phyloP scores from a whole-genome alignment of 2,113 vertebrate genomes.

The Salvelinus alpinus region DNA sequence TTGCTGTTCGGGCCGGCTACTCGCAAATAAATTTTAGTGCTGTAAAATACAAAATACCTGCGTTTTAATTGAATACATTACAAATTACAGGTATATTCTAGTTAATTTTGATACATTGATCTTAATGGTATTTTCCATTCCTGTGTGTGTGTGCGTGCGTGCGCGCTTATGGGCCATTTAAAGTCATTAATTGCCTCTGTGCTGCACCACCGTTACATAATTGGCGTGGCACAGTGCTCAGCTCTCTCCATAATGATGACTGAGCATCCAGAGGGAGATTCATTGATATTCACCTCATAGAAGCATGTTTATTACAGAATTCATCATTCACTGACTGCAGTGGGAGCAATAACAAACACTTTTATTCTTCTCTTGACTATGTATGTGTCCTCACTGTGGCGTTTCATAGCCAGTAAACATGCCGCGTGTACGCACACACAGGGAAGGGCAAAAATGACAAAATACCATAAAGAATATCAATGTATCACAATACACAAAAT shows the following conservation, averaged over 20 bases:
- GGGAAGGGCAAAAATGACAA: too few relatives aligned
- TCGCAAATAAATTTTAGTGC: too few relatives aligned
- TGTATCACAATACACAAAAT: too few relatives aligned
- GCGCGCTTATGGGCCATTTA: conserved; percentile 28
- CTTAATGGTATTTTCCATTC: too few relatives aligned
- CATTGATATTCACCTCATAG: conserved; percentile 52
- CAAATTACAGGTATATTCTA: too few relatives aligned
- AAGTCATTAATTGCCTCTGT: conserved; percentile 57
- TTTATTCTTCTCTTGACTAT: not conserved
- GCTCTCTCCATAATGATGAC: conserved; percentile 44
- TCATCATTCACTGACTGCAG: conserved; percentile 49
- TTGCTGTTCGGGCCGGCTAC: too few relatives aligned
- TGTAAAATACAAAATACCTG: too few relatives aligned
- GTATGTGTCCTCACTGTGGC: not conserved
- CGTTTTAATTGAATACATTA: too few relatives aligned
- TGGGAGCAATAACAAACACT: conserved; percentile 12
- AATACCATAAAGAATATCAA: too few relatives aligned
- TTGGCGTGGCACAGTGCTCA: not conserved
- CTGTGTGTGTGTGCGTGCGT: too few relatives aligned
- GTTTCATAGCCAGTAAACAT: not conserved
- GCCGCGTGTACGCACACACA: too few relatives aligned
- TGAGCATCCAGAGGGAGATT: conserved; percentile 28
- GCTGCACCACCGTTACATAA: conserved; percentile 52
- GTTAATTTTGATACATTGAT: too few relatives aligned
- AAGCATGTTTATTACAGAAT: conserved; percentile 41